Conservation (phyloP, 2,888 invertebrate genomes). For the Exephanes ischioxanthus region DNA sequence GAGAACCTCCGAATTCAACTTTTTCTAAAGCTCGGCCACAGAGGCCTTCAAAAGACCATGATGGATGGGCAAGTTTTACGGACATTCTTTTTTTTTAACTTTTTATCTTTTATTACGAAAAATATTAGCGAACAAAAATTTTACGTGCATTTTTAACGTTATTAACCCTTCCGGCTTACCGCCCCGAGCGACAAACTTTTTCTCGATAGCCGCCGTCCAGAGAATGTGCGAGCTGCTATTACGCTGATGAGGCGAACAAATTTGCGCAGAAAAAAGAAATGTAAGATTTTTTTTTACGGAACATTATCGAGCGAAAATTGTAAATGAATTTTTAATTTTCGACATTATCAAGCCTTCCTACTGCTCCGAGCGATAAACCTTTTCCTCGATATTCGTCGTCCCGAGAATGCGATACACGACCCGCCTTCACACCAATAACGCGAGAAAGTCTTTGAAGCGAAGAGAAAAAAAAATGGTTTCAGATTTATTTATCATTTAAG, state of each 20-base stretch:
- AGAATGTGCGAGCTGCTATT: conserved; percentile 49
- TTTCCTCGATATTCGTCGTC: background rate
- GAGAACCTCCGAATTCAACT: conserved; percentile 1
- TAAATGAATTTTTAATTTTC: background rate
- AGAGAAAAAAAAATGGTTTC: conserved; percentile 1
- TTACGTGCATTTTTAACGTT: background rate
- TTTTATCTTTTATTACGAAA: no score
- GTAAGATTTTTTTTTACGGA: background rate
- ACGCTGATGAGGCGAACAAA: conserved; percentile 13
- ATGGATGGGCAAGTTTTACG: background rate
- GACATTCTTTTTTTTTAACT: background rate
- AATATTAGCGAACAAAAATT: background rate
- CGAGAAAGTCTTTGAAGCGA: background rate
- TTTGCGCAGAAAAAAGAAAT: background rate
- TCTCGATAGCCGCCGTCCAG: background rate
- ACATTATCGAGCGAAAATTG: background rate
- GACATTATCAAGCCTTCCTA: background rate
- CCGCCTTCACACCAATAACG: conserved; percentile 39
- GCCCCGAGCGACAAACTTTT: background rate
- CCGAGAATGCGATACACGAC: conserved; percentile 44
- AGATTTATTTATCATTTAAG: background rate
- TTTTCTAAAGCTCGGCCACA: background rate
- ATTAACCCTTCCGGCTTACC: background rate
- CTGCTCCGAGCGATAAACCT: background rate
- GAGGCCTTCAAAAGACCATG: background rate